Conservation (phyloP, 1,140 invertebrate species). For the Heterodera schachtii region DNA sequence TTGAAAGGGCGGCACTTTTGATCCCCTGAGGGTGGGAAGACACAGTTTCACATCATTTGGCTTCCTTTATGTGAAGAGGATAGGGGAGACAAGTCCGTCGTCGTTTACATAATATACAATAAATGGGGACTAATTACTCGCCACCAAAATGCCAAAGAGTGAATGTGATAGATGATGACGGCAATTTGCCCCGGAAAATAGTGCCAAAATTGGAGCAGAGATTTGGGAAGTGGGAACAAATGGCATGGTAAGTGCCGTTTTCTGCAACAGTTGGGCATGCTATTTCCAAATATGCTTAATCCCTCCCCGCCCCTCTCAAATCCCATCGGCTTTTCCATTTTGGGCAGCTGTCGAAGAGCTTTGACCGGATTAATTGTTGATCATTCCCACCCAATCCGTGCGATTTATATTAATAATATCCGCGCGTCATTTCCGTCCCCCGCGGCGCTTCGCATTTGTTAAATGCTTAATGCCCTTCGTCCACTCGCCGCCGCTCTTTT, state of each 20-base stretch:
- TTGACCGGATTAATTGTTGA: background rate
- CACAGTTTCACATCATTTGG: too few species aligned
- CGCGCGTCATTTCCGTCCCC: background rate
- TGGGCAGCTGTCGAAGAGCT: background rate
- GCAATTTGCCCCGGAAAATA: too few species aligned
- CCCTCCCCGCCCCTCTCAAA: background rate
- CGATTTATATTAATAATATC: background rate
- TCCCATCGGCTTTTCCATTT: background rate
- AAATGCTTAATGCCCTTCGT: background rate
- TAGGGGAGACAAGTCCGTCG: too few species aligned
- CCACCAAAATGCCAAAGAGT: too few species aligned
- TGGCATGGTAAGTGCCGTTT: too few species aligned
- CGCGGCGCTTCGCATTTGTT: background rate
- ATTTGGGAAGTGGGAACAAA: too few species aligned
- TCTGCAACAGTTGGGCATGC: background rate
- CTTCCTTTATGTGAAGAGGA: too few species aligned
- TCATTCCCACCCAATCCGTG: background rate
- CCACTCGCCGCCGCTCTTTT: background rate
- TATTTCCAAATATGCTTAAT: background rate
- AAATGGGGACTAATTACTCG: too few species aligned
- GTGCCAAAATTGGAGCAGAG: too few species aligned
- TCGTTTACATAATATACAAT: background rate
- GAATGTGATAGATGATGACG: too few species aligned
- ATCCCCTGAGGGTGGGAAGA: too few species aligned
- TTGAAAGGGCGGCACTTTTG: too few species aligned